Base-by-base conservation (phyloP, 2,113 vertebrate species). In the Myrmecobius fasciatus region DNA sequence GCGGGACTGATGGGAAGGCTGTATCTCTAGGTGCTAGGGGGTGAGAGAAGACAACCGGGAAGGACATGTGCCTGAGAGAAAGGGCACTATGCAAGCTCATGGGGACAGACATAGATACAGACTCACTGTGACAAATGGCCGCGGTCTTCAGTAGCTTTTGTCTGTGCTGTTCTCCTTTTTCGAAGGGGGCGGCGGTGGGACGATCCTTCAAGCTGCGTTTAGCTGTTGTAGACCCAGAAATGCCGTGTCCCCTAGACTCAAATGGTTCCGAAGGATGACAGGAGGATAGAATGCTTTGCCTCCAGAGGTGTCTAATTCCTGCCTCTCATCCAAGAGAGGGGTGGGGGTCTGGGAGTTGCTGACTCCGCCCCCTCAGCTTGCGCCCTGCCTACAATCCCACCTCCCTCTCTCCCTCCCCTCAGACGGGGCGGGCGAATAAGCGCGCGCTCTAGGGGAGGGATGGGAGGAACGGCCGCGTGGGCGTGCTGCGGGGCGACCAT, bases 401-500 rank as follows among this genome's bases (percentile, higher is more conserved):
- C 67, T 8, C 67, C 67, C n/a, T 83, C 67, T 17, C 67, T 17
- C 67, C 17, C 36, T 22, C 43, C n/a, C 24, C 12, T 46, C 67
- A 8, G 67, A 22, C 67, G 67, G 67, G 67, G 67, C 24, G 54
- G n/a, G 54, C 11, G 3, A 14, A 28, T 26, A 22, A 22, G 1
- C 25, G 36, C n/a, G 24, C 56, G 36, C 26, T 52, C 90, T 20
- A 43, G 51, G 6, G 36, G 60, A n/a, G 89, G 94, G 46, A 54
- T 4, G 89, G 11, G 67, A 28, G 96, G 92, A 25, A 94, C 90
- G 94, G 94, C 90, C 91, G 97, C 97, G 98, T 96, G 98, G 98
- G 98, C 98, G 98, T 99, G 99, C 98, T 98, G 98, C 99, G 99
- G 98, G 99, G 98, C 99, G 99, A 99, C 99, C 99, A 99, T 99